A percentile compares a stretch with the other conserved stretches of the same genome.
Conservation (phyloP, 2,113 vertebrate genomes). For the Acanthochromis polyacanthus region DNA sequence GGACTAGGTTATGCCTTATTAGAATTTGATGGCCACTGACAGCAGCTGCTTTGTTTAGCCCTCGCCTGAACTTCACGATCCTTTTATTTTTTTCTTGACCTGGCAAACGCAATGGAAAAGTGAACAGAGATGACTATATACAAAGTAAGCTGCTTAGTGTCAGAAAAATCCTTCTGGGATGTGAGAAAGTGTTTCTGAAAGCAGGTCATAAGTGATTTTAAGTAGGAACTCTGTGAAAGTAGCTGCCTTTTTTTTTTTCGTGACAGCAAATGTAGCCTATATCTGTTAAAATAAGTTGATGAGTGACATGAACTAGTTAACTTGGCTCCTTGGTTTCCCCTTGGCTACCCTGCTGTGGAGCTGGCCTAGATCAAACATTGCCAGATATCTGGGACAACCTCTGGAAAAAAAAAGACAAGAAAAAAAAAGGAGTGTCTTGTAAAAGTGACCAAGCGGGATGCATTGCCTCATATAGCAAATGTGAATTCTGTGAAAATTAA, state of each 20-base stretch:
- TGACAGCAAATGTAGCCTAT: slow-evolving; percentile 39
- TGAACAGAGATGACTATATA: slow-evolving; percentile 46
- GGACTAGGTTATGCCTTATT: slow-evolving; percentile 82
- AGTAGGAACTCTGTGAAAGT: slow-evolving; percentile 23
- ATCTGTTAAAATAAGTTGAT: slow-evolving; percentile 72
- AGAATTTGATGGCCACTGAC: slow-evolving; percentile 80
- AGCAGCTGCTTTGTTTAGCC: slow-evolving; percentile 75
- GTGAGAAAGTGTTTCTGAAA: slow-evolving; percentile 39
- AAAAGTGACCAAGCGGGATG: slow-evolving; percentile 51
- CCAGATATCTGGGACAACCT: slow-evolving; percentile 77
- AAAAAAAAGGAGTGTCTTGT: slow-evolving; percentile 7
- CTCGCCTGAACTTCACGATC: slow-evolving; percentile 54
- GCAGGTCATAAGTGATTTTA: slow-evolving; percentile 54
- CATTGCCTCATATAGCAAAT: not conserved
- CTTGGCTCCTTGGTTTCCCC: slow-evolving; percentile 75
- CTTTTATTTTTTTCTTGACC: slow-evolving; percentile 36
- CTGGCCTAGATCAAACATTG: slow-evolving; percentile 77
- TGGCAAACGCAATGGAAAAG: slow-evolving; percentile 51
- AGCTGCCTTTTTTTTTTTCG: slow-evolving; percentile 24
- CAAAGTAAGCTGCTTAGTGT: slow-evolving; percentile 63
- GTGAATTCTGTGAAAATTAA: not conserved
- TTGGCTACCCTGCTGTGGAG: slow-evolving; percentile 71
- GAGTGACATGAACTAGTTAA: slow-evolving; percentile 82
- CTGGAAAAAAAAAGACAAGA: slow-evolving; percentile 40
- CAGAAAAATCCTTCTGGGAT: slow-evolving; percentile 43